Base-by-base conservation (phyloP, 1,140 invertebrate genomes). In the Megalopta genalis region DNA sequence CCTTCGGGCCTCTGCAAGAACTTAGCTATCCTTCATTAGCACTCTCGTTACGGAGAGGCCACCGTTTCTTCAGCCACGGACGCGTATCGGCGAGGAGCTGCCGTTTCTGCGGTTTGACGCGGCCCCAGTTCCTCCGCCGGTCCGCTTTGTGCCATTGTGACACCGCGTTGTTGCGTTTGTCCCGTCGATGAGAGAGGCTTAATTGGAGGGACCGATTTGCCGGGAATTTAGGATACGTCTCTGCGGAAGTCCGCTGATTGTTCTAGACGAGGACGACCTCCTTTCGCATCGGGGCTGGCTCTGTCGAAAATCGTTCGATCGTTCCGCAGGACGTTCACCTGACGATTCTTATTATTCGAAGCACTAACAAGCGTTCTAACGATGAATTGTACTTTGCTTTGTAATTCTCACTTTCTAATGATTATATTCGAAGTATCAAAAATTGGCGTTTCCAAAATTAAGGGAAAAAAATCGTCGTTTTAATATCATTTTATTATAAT, bases 21-120 rank as follows among this genome's bases (percentile, higher is more conserved):
- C 70, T 78, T 74, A 82, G 78, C 84, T 83, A 87, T 86, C 88
- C 87, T 90, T 90, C 90, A 89, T 90, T 90, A 90, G 89, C 89
- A 90, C 89, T 89, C 88, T 88, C 75, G 81, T 87, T 88, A 77
- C 78, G 37, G 39, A 60, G 39, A 60, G 37, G 23, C 23, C 66
- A n/a, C 68, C 18, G 57, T 80, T 88, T 81, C 82, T 84, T 87
- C 46, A 42, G 7, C 18, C 37, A 21, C 10, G 18, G 23, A 46
- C 57, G n/a, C 37, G 71, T 70, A 68, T 69, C 60, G 52, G 25
- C 21, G 21, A 32, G 16, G 23, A 52, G 25, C 77, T n/a, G 32
- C 27, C 54, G 14, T 32, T 52, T n/a, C 39, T 57, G 5, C 52
- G 23, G 12, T n/a, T 32, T 63, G 23, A 25, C 46, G 27, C 32